These are phyloP conservation scores for Aeoliscus strigatus DNA, from an alignment of 2,797 vertebrate genomes.

Conservation along the genomic window DNA sequence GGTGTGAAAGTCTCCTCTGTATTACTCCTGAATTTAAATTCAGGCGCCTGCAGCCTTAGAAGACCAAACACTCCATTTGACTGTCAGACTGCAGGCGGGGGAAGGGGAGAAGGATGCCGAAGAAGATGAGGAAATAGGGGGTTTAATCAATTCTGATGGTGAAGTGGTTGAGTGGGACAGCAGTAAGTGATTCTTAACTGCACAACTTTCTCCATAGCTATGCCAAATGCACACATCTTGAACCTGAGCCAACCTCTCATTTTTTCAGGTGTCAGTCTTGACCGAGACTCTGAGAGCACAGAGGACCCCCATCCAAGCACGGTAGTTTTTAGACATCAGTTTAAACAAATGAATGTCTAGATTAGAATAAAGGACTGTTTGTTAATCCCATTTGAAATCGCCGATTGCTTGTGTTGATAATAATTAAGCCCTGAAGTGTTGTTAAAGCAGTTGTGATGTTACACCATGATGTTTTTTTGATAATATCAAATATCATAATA, in stretches of 20 bases:
- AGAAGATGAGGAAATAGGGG: slow-evolving; percentile 46
- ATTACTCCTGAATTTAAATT: too few species aligned
- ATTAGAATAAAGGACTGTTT: too few species aligned
- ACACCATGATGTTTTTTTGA: too few species aligned
- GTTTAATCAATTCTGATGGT: slow-evolving; percentile 62
- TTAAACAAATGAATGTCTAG: too few species aligned
- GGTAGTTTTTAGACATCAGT: slow-evolving; percentile 29
- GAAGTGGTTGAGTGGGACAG: slow-evolving; percentile 58
- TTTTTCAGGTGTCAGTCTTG: slow-evolving; percentile 38
- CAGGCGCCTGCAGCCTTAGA: slow-evolving; percentile 32
- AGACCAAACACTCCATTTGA: slow-evolving; percentile 50
- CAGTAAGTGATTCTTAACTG: slow-evolving; percentile 42
- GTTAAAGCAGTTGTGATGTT: too few species aligned
- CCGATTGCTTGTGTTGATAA: too few species aligned
- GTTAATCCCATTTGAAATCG: too few species aligned
- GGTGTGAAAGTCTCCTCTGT: too few species aligned
- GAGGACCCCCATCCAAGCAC: slow-evolving; percentile 28
- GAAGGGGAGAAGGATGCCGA: slow-evolving; percentile 28
- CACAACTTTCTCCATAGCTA: not conserved
- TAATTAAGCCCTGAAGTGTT: too few species aligned
- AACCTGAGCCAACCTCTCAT: not conserved
- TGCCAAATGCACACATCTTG: not conserved
- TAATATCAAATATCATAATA: too few species aligned
- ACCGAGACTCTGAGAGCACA: slow-evolving; percentile 32
- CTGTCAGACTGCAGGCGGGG: slow-evolving; percentile 49